Evolutionary conservation across 2,113 vertebrate species (phyloP).

Genomic region (Forbesichthys agassizii): DNA sequence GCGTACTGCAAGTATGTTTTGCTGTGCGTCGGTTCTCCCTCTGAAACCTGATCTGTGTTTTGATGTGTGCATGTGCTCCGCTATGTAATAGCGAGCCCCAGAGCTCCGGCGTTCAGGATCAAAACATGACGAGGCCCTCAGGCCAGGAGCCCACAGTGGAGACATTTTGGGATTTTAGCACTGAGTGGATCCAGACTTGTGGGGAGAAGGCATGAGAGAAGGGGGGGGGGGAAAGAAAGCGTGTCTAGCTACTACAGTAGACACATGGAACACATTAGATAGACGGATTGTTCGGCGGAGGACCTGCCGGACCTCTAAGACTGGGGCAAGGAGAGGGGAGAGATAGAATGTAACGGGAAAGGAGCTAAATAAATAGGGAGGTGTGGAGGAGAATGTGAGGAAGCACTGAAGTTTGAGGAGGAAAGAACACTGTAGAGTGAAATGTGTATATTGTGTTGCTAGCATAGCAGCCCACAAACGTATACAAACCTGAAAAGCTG

Average conservation of each 20-base stretch:
- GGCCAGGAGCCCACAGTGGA: slow-evolving; percentile 58
- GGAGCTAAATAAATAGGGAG: slow-evolving; percentile 2
- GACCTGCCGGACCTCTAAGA: slow-evolving; percentile 18
- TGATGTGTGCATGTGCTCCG: slow-evolving; percentile 26
- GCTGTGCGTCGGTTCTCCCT: too few species aligned
- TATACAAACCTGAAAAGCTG: too few species aligned
- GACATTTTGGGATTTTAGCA: slow-evolving; percentile 55
- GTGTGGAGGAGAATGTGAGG: slow-evolving; percentile 4
- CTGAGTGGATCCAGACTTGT: slow-evolving; percentile 76
- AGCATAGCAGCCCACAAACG: too few species aligned
- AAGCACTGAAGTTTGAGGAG: neutral
- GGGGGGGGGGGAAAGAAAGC: slow-evolving; percentile 50
- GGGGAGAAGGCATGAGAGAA: neutral
- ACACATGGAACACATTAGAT: slow-evolving; percentile 75
- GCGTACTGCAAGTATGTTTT: too few species aligned
- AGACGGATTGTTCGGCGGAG: slow-evolving; percentile 67
- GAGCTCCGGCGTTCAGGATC: slow-evolving; percentile 27
- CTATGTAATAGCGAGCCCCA: slow-evolving; percentile 24
- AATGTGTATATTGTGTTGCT: too few species aligned
- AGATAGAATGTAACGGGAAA: neutral
- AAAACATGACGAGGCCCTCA: slow-evolving; percentile 40
- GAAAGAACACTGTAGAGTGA: neutral
- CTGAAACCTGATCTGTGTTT: too few species aligned
- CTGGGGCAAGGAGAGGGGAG: slow-evolving; percentile 8
- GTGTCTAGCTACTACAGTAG: slow-evolving; percentile 53